Base-by-base conservation (phyloP, 2,797 vertebrate species). In the Poeciliopsis gracilis region DNA sequence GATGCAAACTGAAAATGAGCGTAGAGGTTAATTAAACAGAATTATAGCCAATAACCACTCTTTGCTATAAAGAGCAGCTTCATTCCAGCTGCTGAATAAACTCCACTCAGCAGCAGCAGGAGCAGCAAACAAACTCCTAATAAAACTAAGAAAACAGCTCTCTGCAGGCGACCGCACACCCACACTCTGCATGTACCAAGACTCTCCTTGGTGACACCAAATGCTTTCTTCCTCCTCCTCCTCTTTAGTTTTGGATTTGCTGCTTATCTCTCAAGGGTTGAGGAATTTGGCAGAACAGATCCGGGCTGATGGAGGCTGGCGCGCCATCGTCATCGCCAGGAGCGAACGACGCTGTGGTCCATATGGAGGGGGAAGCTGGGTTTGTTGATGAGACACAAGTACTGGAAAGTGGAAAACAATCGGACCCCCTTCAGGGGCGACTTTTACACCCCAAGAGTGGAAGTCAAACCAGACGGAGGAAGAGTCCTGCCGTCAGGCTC, bases 371-470 rank as follows among this genome's bases (percentile, higher is more conserved):
- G 87, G 76, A 72, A 85, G 84, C 85, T 69, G 76, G 7, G 82
- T 77, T 51, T 93, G 93, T 95, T 93, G 94, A 94, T 91, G 90
- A 94, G 93, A 84, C 92, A 86, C 87, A 88, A 88, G 82, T 83
- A 89, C 92, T 91, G 87, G 90, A 93, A 91, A 81, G 87, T 89
- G 89, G 88, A 89, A 23, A 83, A 96, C 93, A 94, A 94, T 88
- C 73, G 90, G 86, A 82, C 81, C 83, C 90, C 90, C 4, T 89
- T 88, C 77, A 85, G 90, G 33, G 87, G 88, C 86, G 84, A 90
- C 83, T 91, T 92, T 93, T 90, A 91, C 84, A 88, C 89, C 86
- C 86, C 10, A 8, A 84, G 90, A 92, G 93, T 92, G 92, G 90
- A 91, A 94, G 93, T 92, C 90, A 92, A 91, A 91, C n/a, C 88